These are phyloP conservation scores for Macroramphosus scolopax DNA, from an alignment of 2,797 vertebrate genomes.

Conservation along the genomic window DNA sequence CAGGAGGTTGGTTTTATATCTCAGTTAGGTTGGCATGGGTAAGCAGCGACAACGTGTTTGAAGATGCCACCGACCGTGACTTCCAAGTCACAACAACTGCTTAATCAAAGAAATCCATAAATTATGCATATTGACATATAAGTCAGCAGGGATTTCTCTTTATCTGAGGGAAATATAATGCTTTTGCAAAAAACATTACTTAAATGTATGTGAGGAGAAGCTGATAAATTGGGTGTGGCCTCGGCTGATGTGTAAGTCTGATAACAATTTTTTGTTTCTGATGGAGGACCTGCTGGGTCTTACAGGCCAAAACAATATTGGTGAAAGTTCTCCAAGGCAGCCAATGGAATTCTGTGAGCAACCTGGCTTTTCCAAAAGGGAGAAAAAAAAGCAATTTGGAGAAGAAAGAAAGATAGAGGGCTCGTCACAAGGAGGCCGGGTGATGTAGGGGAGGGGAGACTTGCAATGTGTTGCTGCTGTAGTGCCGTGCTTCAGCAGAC, in stretches of 20 bases:
- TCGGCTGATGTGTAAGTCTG: constrained; percentile 19
- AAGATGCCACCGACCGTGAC: too few relatives aligned
- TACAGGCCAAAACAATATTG: constrained; percentile 46
- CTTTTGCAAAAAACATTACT: too few relatives aligned
- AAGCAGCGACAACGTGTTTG: too few relatives aligned
- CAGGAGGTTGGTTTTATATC: too few relatives aligned
- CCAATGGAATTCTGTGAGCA: constrained; percentile 39
- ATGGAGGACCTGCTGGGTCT: constrained; percentile 35
- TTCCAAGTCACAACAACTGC: too few relatives aligned
- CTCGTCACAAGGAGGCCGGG: constrained; percentile 45
- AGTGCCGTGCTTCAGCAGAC: constrained; percentile 49
- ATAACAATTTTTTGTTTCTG: constrained; percentile 17
- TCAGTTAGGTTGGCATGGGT: too few relatives aligned
- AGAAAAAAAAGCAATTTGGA: constrained; percentile 65
- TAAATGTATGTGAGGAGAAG: too few relatives aligned
- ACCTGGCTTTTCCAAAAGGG: constrained; percentile 37
- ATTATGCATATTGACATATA: too few relatives aligned
- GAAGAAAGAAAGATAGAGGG: constrained; percentile 50
- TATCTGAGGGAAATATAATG: too few relatives aligned
- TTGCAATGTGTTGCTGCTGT: constrained; percentile 44
- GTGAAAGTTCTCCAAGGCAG: constrained; percentile 40
- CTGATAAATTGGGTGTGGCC: constrained; percentile 21
- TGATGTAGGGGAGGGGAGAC: constrained; percentile 36
- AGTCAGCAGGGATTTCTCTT: too few relatives aligned
- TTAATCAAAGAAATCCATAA: too few relatives aligned